Percentiles rank a stretch among this genome's conserved stretches.
Conservation (phyloP, 2,888 invertebrate genomes). For the Habrosyne pyritoides region DNA sequence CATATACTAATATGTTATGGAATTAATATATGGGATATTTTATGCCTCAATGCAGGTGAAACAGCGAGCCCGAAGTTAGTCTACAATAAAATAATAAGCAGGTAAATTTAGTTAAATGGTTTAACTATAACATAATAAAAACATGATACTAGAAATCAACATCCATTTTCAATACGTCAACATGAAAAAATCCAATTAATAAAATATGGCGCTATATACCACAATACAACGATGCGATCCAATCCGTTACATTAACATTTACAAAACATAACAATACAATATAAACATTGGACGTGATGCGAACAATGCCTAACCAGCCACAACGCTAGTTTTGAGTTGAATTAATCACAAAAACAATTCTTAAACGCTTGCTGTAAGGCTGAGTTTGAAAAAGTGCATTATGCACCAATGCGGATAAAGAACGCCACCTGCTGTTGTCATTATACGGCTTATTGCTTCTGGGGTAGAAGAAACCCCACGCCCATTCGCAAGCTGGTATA, state of each 20-base stretch:
- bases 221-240: not conserved
- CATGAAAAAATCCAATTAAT: constrained; percentile 23
- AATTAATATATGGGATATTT: too few relatives aligned
- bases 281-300: not conserved
- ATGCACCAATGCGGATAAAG: constrained; percentile 55
- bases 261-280: not conserved
- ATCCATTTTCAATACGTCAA: too few relatives aligned
- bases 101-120: too few relatives aligned
- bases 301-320: not conserved
- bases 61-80: too few relatives aligned
- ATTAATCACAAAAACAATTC: constrained; percentile 9
- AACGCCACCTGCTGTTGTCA: constrained; percentile 70
- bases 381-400: constrained; percentile 70
- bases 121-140: too few relatives aligned
- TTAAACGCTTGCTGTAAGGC: constrained; percentile 36
- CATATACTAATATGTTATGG: too few relatives aligned
- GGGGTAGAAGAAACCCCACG: constrained; percentile 34
- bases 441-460: constrained; percentile 68
- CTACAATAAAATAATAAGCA: too few relatives aligned
- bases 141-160: too few relatives aligned
- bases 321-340: constrained; percentile 35
- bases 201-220: not conserved
- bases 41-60: too few relatives aligned
- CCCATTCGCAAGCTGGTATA: not conserved
- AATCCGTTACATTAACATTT: not conserved